These are phyloP conservation scores for Idris sp. DNA, from an alignment of 1,140 invertebrate genomes.

Conservation along the genomic window DNA sequence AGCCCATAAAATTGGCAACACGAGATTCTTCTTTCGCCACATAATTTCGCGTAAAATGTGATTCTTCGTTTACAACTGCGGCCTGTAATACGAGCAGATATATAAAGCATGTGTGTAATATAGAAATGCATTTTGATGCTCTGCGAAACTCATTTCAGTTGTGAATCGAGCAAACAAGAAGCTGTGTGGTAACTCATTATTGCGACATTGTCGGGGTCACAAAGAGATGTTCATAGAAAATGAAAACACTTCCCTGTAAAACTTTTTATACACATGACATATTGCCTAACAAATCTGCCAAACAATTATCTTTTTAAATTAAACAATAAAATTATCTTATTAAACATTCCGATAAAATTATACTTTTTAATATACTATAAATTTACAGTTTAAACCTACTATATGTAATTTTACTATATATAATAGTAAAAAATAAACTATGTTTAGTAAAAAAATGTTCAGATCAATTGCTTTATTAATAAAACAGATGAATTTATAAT, in stretches of 20 bases:
- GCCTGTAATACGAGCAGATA: slow-evolving; percentile 35
- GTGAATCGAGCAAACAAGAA: slow-evolving; percentile 65
- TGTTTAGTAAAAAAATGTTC: too few relatives aligned
- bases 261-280: too few relatives aligned
- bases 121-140: slow-evolving; percentile 47
- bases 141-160: slow-evolving; percentile 50
- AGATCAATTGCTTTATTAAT: too few relatives aligned
- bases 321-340: too few relatives aligned
- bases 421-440: too few relatives aligned
- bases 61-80: slow-evolving; percentile 42
- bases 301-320: too few relatives aligned
- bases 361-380: too few relatives aligned
- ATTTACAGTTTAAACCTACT: too few relatives aligned
- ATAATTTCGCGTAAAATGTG: slow-evolving; percentile 38
- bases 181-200: slow-evolving; percentile 67
- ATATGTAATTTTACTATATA: too few relatives aligned
- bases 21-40: slow-evolving; percentile 38
- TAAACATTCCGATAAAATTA: too few relatives aligned
- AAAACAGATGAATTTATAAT: too few relatives aligned
- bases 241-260: slow-evolving; percentile 32
- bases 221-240: slow-evolving; percentile 47
- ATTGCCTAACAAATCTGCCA: too few relatives aligned
- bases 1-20: slow-evolving; percentile 32
- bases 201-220: slow-evolving; percentile 64
- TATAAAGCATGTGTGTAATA: slow-evolving; percentile 26